Evolutionary conservation across 2,888 invertebrate genomes (phyloP), one percentile per base, ranked within the genome.

Genomic region (Oscheius sp.): DNA sequence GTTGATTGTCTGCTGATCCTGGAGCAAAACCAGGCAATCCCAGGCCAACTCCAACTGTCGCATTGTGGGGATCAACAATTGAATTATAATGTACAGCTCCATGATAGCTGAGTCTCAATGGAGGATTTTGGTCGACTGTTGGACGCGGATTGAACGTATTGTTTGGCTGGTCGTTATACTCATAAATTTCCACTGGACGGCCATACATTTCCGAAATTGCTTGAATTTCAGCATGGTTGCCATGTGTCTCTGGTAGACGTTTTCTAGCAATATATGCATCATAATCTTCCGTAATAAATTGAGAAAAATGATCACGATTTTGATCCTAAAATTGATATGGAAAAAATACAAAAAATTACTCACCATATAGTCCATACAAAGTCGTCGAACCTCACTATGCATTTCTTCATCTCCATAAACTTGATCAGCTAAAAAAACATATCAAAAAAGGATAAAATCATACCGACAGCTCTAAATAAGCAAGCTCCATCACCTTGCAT

Each of bases 311-410:
- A 86, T 94, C 94, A 48, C 91, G 90, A 88, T 94, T 94, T 87
- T 92, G 91, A 66, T 91, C 91, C 93, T 93, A 84, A 33, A 88
- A 78, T 8, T 46, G n/a, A 8, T 20, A 20, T n/a, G n/a, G n/a
- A 25, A 63, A 25, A 33, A 88, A 76, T 23, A n/a, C 3, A 8
- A 8, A 17, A 25, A 34, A 53, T 10, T 15, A 33, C 90, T 89
- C 88, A 93, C 93, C 89, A 94, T 93, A 84, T 94, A 94, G 88
- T 94, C 93, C 91, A 94, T 92, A 86, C 93, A 93, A 83, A 92
- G 91, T 83, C 92, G 91, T 42, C 94, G 90, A 20, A 94, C 92
- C 76, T 91, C 90, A 72, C 90, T 90, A 86, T 94, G 93, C 92
- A 93, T 92, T 82, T 93, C 93, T 88, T 94, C 93, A 88, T 94